Evolutionary conservation across 2,113 vertebrate species (phyloP).

Genomic region (Melanerpes aurifrons): DNA sequence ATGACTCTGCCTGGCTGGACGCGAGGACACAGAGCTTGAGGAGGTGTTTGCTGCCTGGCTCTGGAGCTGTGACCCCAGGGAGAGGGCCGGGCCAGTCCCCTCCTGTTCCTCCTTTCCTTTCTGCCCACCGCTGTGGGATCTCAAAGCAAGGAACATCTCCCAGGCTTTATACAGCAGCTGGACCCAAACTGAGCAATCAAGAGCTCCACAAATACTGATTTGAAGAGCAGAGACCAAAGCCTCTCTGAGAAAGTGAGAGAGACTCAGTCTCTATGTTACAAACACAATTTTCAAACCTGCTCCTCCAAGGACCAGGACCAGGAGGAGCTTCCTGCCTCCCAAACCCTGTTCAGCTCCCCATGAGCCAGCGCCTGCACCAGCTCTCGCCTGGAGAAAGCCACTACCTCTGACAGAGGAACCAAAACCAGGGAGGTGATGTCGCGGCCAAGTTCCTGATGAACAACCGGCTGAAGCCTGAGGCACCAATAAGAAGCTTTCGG

Average conservation of each 20-base stretch:
- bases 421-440: not conserved
- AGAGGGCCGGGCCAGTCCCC: accelerated
- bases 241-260: not conserved
- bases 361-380: not conserved
- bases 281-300: not conserved
- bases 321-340: not conserved
- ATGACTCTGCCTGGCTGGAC: not conserved
- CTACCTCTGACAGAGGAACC: not conserved
- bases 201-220: accelerated
- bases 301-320: not conserved
- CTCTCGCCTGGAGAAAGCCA: not conserved
- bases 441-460: not conserved
- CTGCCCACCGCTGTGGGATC: accelerated
- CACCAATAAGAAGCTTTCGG: not conserved
- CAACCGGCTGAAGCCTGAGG: accelerated
- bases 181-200: not conserved
- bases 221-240: not conserved
- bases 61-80: accelerated
- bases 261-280: not conserved
- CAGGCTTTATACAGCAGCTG: not conserved
- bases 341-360: not conserved
- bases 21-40: not conserved
- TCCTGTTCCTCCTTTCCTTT: not conserved
- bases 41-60: not conserved
- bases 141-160: not conserved